Evolutionary conservation across 2,888 invertebrate genomes (phyloP).

Genomic region (Seira ritae): DNA sequence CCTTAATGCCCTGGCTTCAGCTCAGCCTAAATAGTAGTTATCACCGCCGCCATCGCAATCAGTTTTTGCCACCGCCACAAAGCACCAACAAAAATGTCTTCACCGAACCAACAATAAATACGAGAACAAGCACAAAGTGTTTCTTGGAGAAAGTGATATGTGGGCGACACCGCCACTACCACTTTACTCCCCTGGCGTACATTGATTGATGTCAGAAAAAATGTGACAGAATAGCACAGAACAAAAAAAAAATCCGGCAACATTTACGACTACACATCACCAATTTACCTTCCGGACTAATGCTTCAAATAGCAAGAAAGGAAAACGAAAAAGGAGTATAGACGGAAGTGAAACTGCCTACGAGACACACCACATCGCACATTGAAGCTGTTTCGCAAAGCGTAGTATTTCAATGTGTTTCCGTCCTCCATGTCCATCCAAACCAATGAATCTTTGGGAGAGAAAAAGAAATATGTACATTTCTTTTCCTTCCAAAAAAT

Average conservation of each 20-base stretch:
- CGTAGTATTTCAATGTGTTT: constrained; percentile 59
- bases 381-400: constrained; percentile 43
- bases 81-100: neutral
- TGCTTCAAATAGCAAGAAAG: too few relatives aligned
- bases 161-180: neutral
- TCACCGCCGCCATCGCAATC: constrained; percentile 28
- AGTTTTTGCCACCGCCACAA: neutral
- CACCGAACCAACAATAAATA: too few relatives aligned
- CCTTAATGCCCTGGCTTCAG: neutral
- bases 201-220: constrained; percentile 64
- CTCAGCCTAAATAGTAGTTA: neutral
- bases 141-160: too few relatives aligned
- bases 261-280: too few relatives aligned
- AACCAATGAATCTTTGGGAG: constrained; percentile 32
- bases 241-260: constrained; percentile 33
- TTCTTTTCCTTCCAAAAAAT: too few relatives aligned
- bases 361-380: neutral
- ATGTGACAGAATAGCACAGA: constrained; percentile 63
- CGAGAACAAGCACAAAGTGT: too few relatives aligned
- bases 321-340: too few relatives aligned
- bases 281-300: too few relatives aligned
- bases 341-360: too few relatives aligned
- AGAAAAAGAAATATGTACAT: too few relatives aligned
- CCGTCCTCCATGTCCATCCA: constrained; percentile 50
- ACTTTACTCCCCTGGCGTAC: constrained; percentile 8